Evolutionary conservation across 2,888 invertebrate species (phyloP).

Genomic region (Galeruca laticollis): DNA sequence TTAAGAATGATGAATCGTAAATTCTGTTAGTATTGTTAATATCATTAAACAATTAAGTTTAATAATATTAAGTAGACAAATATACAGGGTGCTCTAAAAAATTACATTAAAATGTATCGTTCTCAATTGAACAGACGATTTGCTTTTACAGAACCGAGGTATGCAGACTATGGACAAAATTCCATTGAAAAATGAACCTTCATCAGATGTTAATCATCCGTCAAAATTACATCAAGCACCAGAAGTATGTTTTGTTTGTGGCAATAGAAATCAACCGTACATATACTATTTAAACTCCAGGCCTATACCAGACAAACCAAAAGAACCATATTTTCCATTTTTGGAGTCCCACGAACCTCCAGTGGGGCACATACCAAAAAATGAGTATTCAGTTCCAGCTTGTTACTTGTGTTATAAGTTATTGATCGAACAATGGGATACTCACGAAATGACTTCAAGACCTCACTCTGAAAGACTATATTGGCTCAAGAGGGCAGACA

Average conservation of each 20-base stretch:
- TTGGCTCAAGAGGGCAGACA: slow-evolving; percentile 92
- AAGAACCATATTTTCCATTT: slow-evolving; percentile 92
- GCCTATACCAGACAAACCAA: slow-evolving; percentile 76
- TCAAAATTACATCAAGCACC: slow-evolving; percentile 42
- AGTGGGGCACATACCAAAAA: slow-evolving; percentile 73
- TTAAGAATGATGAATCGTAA: no score
- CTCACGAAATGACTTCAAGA: slow-evolving; percentile 83
- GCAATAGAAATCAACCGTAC: slow-evolving; percentile 76
- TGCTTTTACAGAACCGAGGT: slow-evolving; percentile 51
- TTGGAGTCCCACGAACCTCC: slow-evolving; percentile 91
- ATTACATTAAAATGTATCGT: no score
- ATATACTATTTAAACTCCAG: slow-evolving; percentile 74
- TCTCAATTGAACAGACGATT: slow-evolving; percentile 31
- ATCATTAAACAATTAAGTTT: no score
- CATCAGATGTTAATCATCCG: slow-evolving; percentile 39
- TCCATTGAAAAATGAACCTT: slow-evolving; percentile 63
- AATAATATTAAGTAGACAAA: background rate
- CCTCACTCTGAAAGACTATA: slow-evolving; percentile 90
- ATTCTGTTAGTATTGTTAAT: no score
- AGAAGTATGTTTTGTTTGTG: slow-evolving; percentile 79
- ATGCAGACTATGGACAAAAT: slow-evolving; percentile 69
- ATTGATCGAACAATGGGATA: slow-evolving; percentile 92
- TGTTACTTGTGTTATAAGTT: slow-evolving; percentile 90
- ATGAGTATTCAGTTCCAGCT: slow-evolving; percentile 71
- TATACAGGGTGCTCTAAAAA: background rate